Conservation (phyloP, 2,888 invertebrate genomes). For the Hetaerina titia region DNA sequence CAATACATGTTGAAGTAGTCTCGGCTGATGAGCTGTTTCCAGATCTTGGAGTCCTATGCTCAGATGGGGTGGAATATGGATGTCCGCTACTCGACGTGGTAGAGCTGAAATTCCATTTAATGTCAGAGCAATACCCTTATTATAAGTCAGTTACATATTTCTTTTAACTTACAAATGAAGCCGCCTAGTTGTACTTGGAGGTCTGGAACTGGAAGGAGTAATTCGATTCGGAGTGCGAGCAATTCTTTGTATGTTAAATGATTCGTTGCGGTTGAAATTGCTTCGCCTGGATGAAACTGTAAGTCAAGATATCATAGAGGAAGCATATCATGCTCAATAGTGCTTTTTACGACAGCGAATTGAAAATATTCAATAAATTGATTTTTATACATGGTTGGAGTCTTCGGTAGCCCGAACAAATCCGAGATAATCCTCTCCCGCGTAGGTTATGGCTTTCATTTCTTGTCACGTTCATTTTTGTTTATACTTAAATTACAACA, state of each 20-base stretch:
- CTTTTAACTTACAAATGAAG: neutral
- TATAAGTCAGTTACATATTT: neutral
- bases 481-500: neutral
- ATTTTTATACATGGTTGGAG: neutral
- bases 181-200: neutral
- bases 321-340: neutral
- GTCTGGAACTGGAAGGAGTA: neutral
- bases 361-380: neutral
- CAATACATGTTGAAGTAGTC: slow-evolving; percentile 63
- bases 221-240: slow-evolving; percentile 28
- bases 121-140: neutral
- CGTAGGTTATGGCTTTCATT: slow-evolving; percentile 2
- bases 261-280: neutral
- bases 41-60: slow-evolving; percentile 68
- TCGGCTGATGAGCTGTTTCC: slow-evolving; percentile 67
- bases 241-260: slow-evolving; percentile 43
- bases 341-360: neutral
- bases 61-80: slow-evolving; percentile 44
- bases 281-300: neutral
- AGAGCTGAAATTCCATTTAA: slow-evolving; percentile 14
- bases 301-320: neutral
- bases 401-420: neutral
- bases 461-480: slow-evolving; percentile 38
- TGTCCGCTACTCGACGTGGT: slow-evolving; percentile 34
- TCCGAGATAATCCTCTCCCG: neutral